Conservation (phyloP, 2,797 vertebrate species). For the Toxotes lorentzi region DNA sequence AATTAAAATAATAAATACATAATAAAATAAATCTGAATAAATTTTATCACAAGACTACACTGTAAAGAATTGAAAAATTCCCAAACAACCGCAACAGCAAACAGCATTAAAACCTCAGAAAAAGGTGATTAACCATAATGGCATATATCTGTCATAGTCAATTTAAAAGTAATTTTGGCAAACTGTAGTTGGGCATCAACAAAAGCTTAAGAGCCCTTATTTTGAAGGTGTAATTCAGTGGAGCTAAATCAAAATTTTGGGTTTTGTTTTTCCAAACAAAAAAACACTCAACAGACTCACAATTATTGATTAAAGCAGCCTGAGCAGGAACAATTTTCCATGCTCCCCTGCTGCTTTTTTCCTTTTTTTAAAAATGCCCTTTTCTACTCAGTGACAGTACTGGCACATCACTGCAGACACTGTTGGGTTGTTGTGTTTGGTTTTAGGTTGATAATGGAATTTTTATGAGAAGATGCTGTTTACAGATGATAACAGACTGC, state of each 20-base stretch:
- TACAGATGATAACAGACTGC: background rate
- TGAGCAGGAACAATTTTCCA: conserved; percentile 52
- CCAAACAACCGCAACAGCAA: background rate
- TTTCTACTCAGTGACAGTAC: conserved; percentile 39
- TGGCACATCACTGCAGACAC: conserved; percentile 17
- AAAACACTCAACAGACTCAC: conserved; percentile 14
- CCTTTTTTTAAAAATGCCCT: conserved; percentile 42
- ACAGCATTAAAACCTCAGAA: background rate
- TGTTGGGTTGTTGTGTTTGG: background rate
- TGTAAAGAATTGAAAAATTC: background rate
- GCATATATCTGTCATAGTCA: background rate
- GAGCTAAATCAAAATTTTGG: background rate
- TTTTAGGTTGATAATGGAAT: background rate
- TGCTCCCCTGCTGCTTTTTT: conserved; percentile 45
- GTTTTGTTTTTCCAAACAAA: conserved; percentile 6
- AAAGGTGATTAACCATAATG: background rate
- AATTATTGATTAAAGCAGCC: conserved; percentile 67
- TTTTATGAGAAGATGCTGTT: background rate
- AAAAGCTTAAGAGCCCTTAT: background rate
- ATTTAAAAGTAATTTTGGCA: background rate
- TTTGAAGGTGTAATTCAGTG: background rate
- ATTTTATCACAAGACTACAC: too few relatives aligned
- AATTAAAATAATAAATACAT: too few relatives aligned
- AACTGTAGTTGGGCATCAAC: background rate
- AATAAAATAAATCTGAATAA: too few relatives aligned